Percentiles rank a stretch among this genome's conserved stretches.
These are phyloP conservation scores for Drosophila meridionalis DNA, from an alignment of 2,888 invertebrate species.

Conservation along the genomic window DNA sequence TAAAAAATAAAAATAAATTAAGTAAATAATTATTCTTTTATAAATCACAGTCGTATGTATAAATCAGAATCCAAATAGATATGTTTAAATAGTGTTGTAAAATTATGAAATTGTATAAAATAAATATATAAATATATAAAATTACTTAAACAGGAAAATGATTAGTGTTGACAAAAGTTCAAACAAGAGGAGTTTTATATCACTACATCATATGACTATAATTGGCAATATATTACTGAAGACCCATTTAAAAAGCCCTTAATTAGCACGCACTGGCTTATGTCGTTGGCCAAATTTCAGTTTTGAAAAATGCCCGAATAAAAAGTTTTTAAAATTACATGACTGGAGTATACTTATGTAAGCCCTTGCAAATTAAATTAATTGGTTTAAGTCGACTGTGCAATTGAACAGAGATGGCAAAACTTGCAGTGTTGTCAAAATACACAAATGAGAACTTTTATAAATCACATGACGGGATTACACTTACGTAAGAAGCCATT, in stretches of 20 bases:
- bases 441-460: not conserved
- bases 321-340: not conserved
- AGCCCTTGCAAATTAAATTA: not conserved
- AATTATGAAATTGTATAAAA: not conserved
- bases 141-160: not conserved
- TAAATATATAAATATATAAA: too few relatives aligned
- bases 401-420: not conserved
- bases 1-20: too few relatives aligned
- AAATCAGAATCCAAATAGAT: too few relatives aligned
- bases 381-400: not conserved
- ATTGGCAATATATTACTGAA: not conserved
- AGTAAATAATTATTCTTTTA: too few relatives aligned
- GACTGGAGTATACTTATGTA: not conserved
- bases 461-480: not conserved
- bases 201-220: not conserved
- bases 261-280: not conserved
- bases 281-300: not conserved
- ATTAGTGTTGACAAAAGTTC: not conserved
- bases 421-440: slow-evolving; percentile 1
- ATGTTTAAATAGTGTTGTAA: not conserved
- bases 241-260: not conserved
- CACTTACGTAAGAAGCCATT: not conserved
- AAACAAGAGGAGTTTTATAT: not conserved
- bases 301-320: not conserved
- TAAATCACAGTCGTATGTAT: too few relatives aligned